These are phyloP conservation scores for Zosterops lateralis DNA, from an alignment of 2,113 vertebrate genomes.

Conservation along the genomic window DNA sequence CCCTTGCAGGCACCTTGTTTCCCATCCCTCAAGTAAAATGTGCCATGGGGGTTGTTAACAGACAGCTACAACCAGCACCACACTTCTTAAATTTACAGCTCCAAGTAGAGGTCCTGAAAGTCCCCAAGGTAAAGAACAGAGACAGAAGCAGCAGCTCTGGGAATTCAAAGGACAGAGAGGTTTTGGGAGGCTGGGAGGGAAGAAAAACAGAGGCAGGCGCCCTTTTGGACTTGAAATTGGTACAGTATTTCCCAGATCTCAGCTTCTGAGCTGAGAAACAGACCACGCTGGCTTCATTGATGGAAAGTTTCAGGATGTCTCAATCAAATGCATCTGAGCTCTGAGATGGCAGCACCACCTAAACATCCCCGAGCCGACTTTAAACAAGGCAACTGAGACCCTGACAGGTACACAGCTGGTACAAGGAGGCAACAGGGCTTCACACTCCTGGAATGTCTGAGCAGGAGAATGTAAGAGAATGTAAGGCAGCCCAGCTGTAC, in stretches of 20 bases:
- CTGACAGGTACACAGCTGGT: rapidly evolving
- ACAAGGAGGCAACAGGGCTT: rapidly evolving
- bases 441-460: rapidly evolving
- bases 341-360: not conserved
- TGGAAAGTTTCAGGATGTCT: not conserved
- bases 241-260: not conserved
- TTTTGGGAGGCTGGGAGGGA: not conserved
- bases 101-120: not conserved
- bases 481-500: not conserved
- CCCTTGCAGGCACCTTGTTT: not conserved
- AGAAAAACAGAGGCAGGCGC: not conserved
- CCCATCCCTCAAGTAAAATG: not conserved
- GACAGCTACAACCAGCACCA: not conserved
- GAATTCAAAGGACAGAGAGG: not conserved
- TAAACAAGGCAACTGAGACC: not conserved
- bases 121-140: not conserved
- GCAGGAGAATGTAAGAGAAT: too few relatives aligned
- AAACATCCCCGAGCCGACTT: not conserved
- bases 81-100: not conserved
- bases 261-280: not conserved
- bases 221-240: not conserved
- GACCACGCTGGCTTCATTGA: rapidly evolving
- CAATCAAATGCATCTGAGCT: not conserved
- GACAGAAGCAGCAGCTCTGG: not conserved
- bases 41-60: not conserved